Evolutionary conservation across 2,113 vertebrate species (phyloP), one percentile per base, ranked within the genome.

Genomic region (Oceanites oceanicus): DNA sequence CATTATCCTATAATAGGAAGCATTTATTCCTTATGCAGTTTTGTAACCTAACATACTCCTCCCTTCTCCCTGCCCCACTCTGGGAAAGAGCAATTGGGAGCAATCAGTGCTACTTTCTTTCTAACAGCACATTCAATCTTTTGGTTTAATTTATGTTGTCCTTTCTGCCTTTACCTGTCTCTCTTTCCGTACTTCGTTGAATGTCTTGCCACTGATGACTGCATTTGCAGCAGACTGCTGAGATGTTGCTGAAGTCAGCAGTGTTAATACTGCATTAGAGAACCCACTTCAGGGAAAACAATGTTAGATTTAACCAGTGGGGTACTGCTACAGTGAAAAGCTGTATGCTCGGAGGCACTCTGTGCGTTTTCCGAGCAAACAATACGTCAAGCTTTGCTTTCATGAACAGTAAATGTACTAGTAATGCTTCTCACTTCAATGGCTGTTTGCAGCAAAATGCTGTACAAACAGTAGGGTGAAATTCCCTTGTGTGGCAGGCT

Each of bases 191-290:
- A 40, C 32, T 53, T 32, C 2, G 9, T 15, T 68, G 88, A 66
- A 44, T 67, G 78, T 88, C 67, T 90, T 67, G 71, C 58, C 78
- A 36, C 88, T 40, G 77, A 29, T 14, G 81, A 52, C 95, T 84
- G 89, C 92, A 27, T 94, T 96, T 94, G 96, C 96, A 94, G 97
- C 47, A 80, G 89, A 67, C 49, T 59, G 77, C 63, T 19, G 84
- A 85, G 94, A 94, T 85, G 79, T 82, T 98, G 98, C 98, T 97
- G 97, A 97, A 92, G 91, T 97, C 96, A 98, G 97, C 98, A 97
- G 68, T 5, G 1, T 61, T 67, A 63, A 82, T 73, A 55, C 90
- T 76, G 94, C 97, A 86, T 97, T 94, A 83, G 70, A 95, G 90
- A 88, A 91, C 68, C 71, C 86, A 58, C 93, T 66, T 93, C 62